These are phyloP conservation scores for Chaetodon trifasciatus DNA, from an alignment of 2,797 vertebrate genomes.

Conservation along the genomic window DNA sequence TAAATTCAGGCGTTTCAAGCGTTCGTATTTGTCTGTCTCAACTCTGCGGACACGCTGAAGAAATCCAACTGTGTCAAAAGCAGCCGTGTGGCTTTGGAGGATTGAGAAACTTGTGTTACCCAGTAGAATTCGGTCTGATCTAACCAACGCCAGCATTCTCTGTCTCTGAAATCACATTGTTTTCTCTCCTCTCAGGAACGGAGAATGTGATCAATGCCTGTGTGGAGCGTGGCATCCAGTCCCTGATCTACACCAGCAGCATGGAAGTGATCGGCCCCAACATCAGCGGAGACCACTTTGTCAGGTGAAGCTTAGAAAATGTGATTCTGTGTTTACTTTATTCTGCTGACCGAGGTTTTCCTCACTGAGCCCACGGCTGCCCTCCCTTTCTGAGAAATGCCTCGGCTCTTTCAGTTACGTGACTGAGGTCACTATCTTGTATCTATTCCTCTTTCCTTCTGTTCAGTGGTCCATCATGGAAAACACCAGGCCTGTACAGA, in stretches of 20 bases:
- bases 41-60: neutral
- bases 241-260: slow-evolving; percentile 92
- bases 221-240: slow-evolving; percentile 83
- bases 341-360: neutral
- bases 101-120: neutral
- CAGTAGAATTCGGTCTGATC: neutral
- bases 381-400: neutral
- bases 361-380: neutral
- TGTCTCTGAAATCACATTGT: neutral
- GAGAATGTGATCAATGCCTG: slow-evolving; percentile 89
- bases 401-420: neutral
- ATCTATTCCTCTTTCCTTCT: neutral
- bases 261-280: slow-evolving; percentile 95
- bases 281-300: slow-evolving; percentile 85
- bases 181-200: slow-evolving; percentile 83
- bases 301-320: slow-evolving; percentile 80
- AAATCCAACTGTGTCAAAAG: neutral
- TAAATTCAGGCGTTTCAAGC: neutral
- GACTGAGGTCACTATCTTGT: neutral
- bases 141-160: neutral
- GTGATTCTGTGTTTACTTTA: neutral
- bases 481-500: neutral
- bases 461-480: neutral
- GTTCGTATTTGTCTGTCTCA: neutral
- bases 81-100: neutral